Base-by-base conservation (phyloP, 2,888 invertebrate genomes). In the Scrobipalpa atriplicella region DNA sequence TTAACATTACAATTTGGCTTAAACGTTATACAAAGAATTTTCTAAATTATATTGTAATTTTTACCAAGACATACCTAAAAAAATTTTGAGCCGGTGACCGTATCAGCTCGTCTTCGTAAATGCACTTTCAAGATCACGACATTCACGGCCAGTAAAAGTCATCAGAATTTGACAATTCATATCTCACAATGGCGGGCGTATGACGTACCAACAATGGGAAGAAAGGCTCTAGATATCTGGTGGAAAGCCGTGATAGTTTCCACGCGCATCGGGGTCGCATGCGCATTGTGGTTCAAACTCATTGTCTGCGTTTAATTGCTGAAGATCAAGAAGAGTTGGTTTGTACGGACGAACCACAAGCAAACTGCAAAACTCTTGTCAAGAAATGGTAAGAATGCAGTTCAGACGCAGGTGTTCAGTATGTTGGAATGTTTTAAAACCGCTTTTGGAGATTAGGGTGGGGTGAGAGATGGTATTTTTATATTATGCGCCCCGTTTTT, bases 161-260 rank as follows among this genome's bases (percentile, higher is more conserved):
- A 58, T 21, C 56, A 69, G 54, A 73, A 76, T 75, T 80, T 72
- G 76, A 75, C 75, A 73, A 67, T 69, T 70, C 69, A 72, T 74
- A 71, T 67, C 56, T 70, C 75, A 79, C 79, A 79, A 78, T 78
- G 72, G 67, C 69, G 71, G 72, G 6, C 71, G 70, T 73, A 71
- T 21, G 19, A 56, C 47, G 54, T 65, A 74, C 67, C 69, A 71
- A 78, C 76, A 76, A 70, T 76, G 72, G 78, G 79, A 69, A 71
- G 77, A 79, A 78, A 79, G 74, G 78, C 79, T 79, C 58, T 78
- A 78, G 83, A 87, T 85, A 84, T 83, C 81, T 62, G 82, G 82
- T 88, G 87, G 90, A 91, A 90, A 91, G 91, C 84, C 73, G 91
- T 90, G 85, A 90, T 82, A 84, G 91, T 92, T 92, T 90, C 90